Percentiles rank a stretch among this genome's conserved stretches.
phyloP scores from a whole-genome alignment of 2,113 vertebrate genomes.

The Arenaria interpres region DNA sequence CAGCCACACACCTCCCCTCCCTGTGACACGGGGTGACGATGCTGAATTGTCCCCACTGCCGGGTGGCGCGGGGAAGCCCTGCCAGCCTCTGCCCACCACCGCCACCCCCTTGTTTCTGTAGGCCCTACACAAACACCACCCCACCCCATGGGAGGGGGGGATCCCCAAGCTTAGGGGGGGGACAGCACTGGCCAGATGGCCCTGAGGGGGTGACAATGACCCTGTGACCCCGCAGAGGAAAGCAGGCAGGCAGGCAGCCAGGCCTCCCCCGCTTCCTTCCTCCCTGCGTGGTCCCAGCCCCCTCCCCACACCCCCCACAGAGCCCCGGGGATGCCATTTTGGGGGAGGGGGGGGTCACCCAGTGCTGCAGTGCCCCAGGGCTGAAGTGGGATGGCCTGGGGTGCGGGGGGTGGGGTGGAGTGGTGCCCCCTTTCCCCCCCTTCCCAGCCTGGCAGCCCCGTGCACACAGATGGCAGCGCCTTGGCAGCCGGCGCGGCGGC shows the following conservation, averaged over 20 bases:
- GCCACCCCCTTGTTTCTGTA: not conserved
- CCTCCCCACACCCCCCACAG: not conserved
- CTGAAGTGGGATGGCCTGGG: not conserved
- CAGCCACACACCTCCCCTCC: not conserved
- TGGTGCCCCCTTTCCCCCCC: not conserved
- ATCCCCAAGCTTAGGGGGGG: not conserved
- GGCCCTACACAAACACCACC: not conserved
- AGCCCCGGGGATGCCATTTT: fast-evolving
- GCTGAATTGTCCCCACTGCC: fast-evolving
- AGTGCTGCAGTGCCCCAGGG: not conserved
- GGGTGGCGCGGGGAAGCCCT: fast-evolving
- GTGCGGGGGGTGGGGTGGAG: not conserved
- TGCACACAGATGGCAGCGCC: conserved; percentile 45
- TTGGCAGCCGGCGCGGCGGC: conserved; percentile 39
- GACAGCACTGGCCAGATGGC: not conserved
- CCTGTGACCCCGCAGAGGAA: not conserved
- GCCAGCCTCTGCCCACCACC: not conserved
- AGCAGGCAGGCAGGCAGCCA: not conserved
- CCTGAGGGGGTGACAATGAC: not conserved
- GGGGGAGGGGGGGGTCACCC: not conserved
- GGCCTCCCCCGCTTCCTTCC: not conserved
- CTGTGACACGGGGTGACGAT: fast-evolving
- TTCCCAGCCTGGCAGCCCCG: conserved; percentile 30
- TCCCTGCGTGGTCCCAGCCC: not conserved
- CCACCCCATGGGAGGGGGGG: not conserved